Conservation (phyloP, 1,140 invertebrate genomes). For the Olivierus martensii region DNA sequence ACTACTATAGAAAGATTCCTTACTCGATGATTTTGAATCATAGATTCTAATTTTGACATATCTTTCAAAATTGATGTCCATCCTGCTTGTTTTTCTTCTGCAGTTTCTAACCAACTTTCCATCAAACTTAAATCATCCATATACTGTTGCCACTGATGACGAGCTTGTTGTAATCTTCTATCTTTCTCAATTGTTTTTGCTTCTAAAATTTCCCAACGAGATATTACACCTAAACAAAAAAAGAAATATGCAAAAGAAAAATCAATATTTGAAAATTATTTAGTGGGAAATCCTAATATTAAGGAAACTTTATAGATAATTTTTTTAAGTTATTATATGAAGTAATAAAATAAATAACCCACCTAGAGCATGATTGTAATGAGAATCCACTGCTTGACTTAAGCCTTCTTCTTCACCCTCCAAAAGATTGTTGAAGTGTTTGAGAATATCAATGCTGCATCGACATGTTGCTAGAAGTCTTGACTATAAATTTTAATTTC, state of each 20-base stretch:
- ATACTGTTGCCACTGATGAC: conserved; percentile 9
- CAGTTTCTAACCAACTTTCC: conserved; percentile 8
- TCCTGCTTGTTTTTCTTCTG: background rate
- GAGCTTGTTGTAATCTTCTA: background rate
- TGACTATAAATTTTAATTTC: conserved; percentile 3
- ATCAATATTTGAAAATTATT: background rate
- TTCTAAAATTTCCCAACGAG: conserved; percentile 14
- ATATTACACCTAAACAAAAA: conserved; percentile 1
- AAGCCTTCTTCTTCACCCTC: background rate
- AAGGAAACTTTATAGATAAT: no score
- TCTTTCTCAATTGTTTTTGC: conserved; percentile 6
- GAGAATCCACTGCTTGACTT: no score
- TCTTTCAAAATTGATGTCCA: background rate
- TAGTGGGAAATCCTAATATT: no score
- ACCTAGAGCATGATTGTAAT: no score
- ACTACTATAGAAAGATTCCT: background rate
- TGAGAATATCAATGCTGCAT: conserved; percentile 13
- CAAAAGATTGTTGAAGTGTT: conserved; percentile 7
- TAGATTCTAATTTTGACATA: background rate
- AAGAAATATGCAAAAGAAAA: background rate
- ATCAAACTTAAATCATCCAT: conserved; percentile 2
- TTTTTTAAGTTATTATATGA: no score
- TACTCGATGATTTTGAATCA: conserved; percentile 12
- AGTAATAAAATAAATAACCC: no score
- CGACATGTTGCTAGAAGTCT: conserved; percentile 13